Base-by-base conservation (phyloP, 2,797 vertebrate species). In the Nasua narica region DNA sequence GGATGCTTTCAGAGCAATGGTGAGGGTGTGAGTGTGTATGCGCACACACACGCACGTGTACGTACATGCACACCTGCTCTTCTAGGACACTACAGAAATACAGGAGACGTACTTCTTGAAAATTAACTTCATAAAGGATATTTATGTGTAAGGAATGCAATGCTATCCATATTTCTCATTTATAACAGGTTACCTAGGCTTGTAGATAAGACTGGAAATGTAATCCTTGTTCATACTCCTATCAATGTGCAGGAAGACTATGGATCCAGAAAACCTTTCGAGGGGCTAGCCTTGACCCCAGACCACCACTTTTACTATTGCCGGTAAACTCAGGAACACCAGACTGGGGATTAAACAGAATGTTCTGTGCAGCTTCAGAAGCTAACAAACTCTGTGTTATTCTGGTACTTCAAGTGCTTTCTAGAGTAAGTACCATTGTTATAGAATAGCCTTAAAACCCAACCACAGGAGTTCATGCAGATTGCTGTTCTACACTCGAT, bases 41-140 rank as follows among this genome's bases (percentile, higher is more conserved):
- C 25, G 3, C 23, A 25, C 5, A 4, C 0, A 7, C 6, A 1
- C 8, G 4, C 35, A 1, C 8, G 3, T 29, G 0, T 11, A 21
- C 7, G 3, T 3, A 1, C 1, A 4, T 0, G 14, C 7, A 32
- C 14, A 15, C 0, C 9, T 0, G 12, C 32, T 74, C 37, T 87
- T 54, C 18, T 13, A 16, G 67, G 21, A 90, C 6, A 11, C 70
- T 46, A 43, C 5, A 25, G 72, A 86, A 86, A 82, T 7, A 19
- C 14, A 67, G 35, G 43, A 43, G 85, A 87, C 0, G 27, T 5
- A 79, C 48, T 48, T 78, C 84, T 84, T 92, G 90, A 76, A 69
- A 85, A 85, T 87, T 93, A 95, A 95, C 15, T 88, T 76, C 29
- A 23, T 40, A 85, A 79, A 56, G 15, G 40, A 25, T 60, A 96